phyloP scores from a whole-genome alignment of 2,113 vertebrate species.

The Gnathonemus longibarbis region DNA sequence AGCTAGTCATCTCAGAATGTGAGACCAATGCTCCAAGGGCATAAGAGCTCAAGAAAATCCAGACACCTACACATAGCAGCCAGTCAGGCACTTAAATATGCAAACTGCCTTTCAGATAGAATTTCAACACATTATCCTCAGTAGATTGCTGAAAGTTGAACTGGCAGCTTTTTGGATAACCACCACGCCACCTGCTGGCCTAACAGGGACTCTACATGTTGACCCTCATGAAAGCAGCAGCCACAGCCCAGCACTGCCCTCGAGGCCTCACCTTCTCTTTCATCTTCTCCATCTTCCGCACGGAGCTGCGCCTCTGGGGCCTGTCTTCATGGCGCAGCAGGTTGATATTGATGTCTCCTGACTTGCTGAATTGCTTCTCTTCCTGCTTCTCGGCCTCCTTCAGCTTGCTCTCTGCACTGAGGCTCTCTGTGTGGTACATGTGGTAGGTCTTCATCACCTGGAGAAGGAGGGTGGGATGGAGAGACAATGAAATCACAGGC shows the following conservation, averaged over 20 bases:
- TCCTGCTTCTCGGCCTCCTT: constrained; percentile 79
- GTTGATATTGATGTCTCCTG: constrained; percentile 64
- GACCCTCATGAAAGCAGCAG: neutral
- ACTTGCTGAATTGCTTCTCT: constrained; percentile 75
- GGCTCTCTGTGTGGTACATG: constrained; percentile 76
- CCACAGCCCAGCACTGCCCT: neutral
- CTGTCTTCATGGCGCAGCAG: constrained; percentile 68
- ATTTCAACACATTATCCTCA: neutral
- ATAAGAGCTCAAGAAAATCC: neutral
- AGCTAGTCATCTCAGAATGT: neutral
- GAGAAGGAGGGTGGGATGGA: neutral
- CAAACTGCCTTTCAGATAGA: neutral
- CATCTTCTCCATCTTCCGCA: constrained; percentile 81
- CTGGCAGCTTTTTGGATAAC: neutral
- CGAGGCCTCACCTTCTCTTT: constrained; percentile 64
- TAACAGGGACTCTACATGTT: neutral
- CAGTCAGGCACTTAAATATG: neutral
- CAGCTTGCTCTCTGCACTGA: constrained; percentile 74
- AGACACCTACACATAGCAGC: neutral
- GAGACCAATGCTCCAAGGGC: neutral
- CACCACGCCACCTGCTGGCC: neutral
- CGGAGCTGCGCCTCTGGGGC: constrained; percentile 69
- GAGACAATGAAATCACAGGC: neutral
- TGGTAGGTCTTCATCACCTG: constrained; percentile 84
- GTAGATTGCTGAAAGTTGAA: neutral